phyloP scores from a whole-genome alignment of 2,113 vertebrate genomes.

The Redunca redunca region DNA sequence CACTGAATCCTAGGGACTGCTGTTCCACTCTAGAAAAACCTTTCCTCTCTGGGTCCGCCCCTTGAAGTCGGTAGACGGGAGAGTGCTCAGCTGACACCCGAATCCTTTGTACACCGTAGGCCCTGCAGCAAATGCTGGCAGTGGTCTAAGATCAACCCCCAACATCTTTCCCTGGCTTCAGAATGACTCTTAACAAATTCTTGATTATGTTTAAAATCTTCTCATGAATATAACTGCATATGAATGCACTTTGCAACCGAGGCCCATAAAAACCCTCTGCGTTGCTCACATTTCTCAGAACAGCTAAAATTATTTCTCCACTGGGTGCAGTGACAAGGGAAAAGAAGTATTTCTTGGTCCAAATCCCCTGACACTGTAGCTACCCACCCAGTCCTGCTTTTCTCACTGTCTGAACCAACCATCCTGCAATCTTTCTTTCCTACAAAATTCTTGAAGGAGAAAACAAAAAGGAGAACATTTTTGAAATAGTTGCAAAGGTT shows the following conservation, averaged over 20 bases:
- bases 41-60: neutral
- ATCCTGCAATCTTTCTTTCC: neutral
- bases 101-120: neutral
- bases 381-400: neutral
- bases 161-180: neutral
- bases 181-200: neutral
- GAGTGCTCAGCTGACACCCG: neutral
- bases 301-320: neutral
- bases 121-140: neutral
- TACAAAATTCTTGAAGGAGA: neutral
- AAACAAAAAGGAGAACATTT: conserved; percentile 40
- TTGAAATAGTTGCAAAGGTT: neutral
- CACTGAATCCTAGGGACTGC: neutral
- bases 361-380: neutral
- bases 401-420: conserved; percentile 15
- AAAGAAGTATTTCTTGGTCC: conserved; percentile 27
- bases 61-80: neutral
- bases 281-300: neutral
- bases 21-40: neutral
- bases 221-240: neutral
- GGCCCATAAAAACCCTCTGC: neutral
- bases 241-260: neutral
- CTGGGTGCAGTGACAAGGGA: neutral
- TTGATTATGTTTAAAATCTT: neutral
- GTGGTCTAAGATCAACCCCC: neutral